Percentiles rank a stretch among this genome's conserved stretches.
These are phyloP conservation scores for Sebastolobus altivelis DNA, from an alignment of 2,797 vertebrate genomes.

Conservation along the genomic window DNA sequence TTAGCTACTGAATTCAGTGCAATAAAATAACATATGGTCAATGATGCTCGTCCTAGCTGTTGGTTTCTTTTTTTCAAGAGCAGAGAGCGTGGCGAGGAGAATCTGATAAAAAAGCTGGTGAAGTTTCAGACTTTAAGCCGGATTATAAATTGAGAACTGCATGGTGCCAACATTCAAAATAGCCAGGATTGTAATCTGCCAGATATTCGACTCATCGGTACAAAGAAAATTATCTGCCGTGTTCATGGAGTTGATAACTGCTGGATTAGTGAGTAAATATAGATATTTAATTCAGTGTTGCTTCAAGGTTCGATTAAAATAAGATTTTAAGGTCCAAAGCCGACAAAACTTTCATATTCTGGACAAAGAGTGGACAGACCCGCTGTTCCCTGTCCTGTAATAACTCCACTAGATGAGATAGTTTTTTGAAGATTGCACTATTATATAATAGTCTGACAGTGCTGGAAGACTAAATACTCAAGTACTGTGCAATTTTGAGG, in stretches of 20 bases:
- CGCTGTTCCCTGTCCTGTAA: background rate
- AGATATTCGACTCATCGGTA: constrained; percentile 28
- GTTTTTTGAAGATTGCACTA: constrained; percentile 2
- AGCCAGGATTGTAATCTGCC: constrained; percentile 58
- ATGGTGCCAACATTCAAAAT: constrained; percentile 56
- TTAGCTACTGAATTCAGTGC: constrained; percentile 80
- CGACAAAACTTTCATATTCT: background rate
- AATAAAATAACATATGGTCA: constrained; percentile 80
- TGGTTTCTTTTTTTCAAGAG: constrained; percentile 59
- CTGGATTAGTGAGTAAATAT: constrained; percentile 41
- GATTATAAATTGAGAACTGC: constrained; percentile 70
- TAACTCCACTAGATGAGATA: background rate
- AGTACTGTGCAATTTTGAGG: background rate
- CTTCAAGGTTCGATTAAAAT: constrained; percentile 20
- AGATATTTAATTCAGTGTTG: constrained; percentile 21
- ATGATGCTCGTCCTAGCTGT: constrained; percentile 31
- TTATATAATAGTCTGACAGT: background rate
- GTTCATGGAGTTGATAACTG: constrained; percentile 33
- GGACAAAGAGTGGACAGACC: background rate
- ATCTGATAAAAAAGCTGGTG: constrained; percentile 59
- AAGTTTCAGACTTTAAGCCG: constrained; percentile 63
- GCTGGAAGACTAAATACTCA: background rate
- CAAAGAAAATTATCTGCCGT: constrained; percentile 46
- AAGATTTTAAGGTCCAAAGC: constrained; percentile 1
- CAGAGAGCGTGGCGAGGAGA: constrained; percentile 20